A percentile compares a stretch with the other conserved stretches of the same genome.
Conservation (phyloP, 2,113 vertebrate species). For the Lichenostomus cassidix region DNA sequence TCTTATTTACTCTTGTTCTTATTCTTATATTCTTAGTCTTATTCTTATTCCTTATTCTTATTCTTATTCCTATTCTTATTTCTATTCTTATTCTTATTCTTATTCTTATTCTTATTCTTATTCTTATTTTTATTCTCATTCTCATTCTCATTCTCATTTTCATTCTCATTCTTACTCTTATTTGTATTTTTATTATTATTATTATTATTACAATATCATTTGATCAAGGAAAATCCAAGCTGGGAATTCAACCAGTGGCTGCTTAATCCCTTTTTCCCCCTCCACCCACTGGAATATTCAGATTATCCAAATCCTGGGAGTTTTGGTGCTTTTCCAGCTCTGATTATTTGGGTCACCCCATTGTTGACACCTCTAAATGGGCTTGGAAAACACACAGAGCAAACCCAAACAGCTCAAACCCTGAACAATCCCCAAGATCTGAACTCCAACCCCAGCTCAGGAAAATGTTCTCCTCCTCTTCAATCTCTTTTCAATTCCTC, state of each 20-base stretch:
- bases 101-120: too few species aligned
- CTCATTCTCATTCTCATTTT: too few species aligned
- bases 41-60: too few species aligned
- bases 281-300: neutral
- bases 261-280: neutral
- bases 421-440: neutral
- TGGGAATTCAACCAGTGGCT: neutral
- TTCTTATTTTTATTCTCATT: too few species aligned
- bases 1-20: too few species aligned
- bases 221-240: neutral
- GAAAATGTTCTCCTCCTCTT: neutral
- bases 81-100: too few species aligned
- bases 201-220: too few species aligned
- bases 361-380: neutral
- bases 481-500: neutral
- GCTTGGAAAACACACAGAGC: neutral
- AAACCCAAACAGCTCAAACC: neutral
- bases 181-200: too few species aligned
- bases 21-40: too few species aligned
- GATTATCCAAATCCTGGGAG: neutral
- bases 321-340: neutral
- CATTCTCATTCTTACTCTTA: too few species aligned
- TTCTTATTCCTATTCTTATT: too few species aligned
- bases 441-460: neutral
- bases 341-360: neutral